Percentiles rank a stretch among this genome's conserved stretches.
These are phyloP conservation scores for Sicus ferrugineus DNA, from an alignment of 2,888 invertebrate genomes.

Conservation along the genomic window DNA sequence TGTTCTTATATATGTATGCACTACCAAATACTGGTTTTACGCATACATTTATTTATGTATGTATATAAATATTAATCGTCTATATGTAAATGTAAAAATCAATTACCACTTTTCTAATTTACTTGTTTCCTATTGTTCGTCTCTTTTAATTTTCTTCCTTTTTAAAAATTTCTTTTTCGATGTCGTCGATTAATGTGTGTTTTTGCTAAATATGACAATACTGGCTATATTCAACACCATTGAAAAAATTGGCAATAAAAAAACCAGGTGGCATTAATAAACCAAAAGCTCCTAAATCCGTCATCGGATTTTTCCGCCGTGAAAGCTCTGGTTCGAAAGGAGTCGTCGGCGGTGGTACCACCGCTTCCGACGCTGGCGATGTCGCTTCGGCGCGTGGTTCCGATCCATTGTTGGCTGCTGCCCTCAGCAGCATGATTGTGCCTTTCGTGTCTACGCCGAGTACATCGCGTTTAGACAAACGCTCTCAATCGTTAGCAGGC, in stretches of 20 bases:
- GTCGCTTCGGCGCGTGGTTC: constrained; percentile 65
- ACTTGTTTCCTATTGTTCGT: constrained; percentile 35
- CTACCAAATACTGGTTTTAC: no score
- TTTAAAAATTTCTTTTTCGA: constrained; percentile 9
- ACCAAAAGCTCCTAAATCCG: constrained; percentile 84
- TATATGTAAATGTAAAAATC: neutral
- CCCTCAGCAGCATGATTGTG: constrained; percentile 62
- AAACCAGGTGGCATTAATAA: constrained; percentile 82
- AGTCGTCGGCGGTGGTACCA: constrained; percentile 67
- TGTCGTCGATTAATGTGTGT: constrained; percentile 24
- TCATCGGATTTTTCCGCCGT: constrained; percentile 87
- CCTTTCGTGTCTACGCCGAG: constrained; percentile 64
- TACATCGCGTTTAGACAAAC: constrained; percentile 56
- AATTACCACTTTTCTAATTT: neutral
- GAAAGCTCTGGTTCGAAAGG: constrained; percentile 76
- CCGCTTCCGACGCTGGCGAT: constrained; percentile 66
- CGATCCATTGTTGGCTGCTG: constrained; percentile 64
- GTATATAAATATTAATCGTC: no score
- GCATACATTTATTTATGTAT: no score
- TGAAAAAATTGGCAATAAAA: no score
- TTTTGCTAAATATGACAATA: constrained; percentile 20
- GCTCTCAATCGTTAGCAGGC: constrained; percentile 58
- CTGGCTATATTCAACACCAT: constrained; percentile 17
- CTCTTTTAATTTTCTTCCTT: constrained; percentile 40
- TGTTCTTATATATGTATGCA: no score